These are phyloP conservation scores for Acrocephalus scirpaceus DNA, from an alignment of 2,797 vertebrate genomes.

Conservation along the genomic window DNA sequence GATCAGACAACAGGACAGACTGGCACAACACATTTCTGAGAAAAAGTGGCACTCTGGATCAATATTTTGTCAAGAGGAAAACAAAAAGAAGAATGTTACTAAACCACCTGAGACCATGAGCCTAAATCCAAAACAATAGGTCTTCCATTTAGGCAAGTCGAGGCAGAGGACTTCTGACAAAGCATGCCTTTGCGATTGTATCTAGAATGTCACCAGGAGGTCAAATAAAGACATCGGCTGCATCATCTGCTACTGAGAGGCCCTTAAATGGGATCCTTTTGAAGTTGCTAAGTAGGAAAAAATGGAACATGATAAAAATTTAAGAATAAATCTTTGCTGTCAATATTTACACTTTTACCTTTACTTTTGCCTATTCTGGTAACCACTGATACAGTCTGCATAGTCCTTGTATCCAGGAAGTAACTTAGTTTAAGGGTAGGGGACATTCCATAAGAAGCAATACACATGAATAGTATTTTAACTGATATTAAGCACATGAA, in stretches of 20 bases:
- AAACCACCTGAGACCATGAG: not conserved
- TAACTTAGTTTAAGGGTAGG: not conserved
- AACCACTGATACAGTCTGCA: not conserved
- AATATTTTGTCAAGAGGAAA: not conserved
- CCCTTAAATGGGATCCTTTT: not conserved
- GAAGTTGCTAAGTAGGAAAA: not conserved
- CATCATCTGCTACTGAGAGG: not conserved
- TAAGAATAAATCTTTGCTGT: not conserved
- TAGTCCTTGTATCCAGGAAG: not conserved
- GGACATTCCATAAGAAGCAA: not conserved
- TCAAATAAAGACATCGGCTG: not conserved
- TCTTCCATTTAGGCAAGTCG: not conserved
- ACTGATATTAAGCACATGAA: not conserved
- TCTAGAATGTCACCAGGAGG: not conserved
- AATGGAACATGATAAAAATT: not conserved
- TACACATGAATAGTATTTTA: not conserved
- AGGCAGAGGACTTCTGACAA: not conserved
- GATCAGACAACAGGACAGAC: not conserved
- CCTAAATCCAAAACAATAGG: not conserved
- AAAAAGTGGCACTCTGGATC: not conserved
- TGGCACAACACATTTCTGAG: not conserved
- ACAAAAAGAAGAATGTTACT: not conserved
- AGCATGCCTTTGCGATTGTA: not conserved
- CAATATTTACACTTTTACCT: not conserved
- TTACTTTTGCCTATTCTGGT: not conserved